Evolutionary conservation across 2,888 invertebrate genomes (phyloP).

Genomic region (Tetragnatha montana): DNA sequence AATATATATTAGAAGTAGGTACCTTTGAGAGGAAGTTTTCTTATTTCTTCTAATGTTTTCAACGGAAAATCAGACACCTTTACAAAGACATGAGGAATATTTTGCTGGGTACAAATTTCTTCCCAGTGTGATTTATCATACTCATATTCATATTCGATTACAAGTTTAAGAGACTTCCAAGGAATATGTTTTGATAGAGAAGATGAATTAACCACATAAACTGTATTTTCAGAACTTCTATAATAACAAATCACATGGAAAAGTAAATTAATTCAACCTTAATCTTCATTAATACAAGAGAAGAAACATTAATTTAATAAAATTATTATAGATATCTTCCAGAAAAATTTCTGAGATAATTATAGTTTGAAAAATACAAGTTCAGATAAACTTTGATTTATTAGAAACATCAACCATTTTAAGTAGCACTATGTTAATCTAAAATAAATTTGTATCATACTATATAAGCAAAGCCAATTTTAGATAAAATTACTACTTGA

Average conservation of each 20-base stretch:
- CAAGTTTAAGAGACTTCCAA: conserved; percentile 36
- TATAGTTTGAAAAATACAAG: background rate
- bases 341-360: background rate
- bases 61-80: conserved; percentile 33
- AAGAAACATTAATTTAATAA: background rate
- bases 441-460: no score
- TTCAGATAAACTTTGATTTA: background rate
- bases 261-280: background rate
- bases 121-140: conserved; percentile 31
- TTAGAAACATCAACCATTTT: background rate
- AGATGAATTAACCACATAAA: conserved; percentile 29
- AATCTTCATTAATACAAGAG: background rate
- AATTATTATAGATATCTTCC: background rate
- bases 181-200: conserved; percentile 53
- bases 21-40: conserved; percentile 7
- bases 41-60: conserved; percentile 49
- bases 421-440: no score
- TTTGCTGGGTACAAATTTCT: conserved; percentile 24
- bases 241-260: background rate
- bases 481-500: conserved; percentile 19
- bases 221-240: conserved; percentile 21
- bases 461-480: no score
- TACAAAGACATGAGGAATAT: conserved; percentile 36
- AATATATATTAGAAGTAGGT: background rate
- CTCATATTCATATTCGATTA: conserved; percentile 52